phyloP scores from a whole-genome alignment of 2,888 invertebrate species.

The Zonitis immaculata region DNA sequence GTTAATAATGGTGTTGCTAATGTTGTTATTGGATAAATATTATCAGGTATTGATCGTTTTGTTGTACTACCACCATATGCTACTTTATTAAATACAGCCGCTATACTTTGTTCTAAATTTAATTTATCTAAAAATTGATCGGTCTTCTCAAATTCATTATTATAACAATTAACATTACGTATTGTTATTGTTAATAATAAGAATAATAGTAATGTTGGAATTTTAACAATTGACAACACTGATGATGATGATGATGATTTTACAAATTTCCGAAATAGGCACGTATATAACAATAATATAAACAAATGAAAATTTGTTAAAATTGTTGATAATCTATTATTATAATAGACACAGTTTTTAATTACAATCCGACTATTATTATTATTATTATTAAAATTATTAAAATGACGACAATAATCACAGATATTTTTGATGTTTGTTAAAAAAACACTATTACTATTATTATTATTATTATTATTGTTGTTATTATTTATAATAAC shows the following conservation, averaged over 20 bases:
- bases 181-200: neutral
- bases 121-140: conserved; percentile 55
- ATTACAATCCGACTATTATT: conserved; percentile 11
- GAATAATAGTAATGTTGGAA: neutral
- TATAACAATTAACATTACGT: conserved; percentile 31
- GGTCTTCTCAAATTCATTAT: conserved; percentile 44
- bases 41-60: conserved; percentile 64
- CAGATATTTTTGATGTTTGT: conserved; percentile 28
- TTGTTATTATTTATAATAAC: neutral
- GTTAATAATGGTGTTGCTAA: conserved; percentile 60
- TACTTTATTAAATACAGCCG: conserved; percentile 65
- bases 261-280: too few species aligned
- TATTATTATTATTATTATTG: neutral
- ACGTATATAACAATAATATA: conserved; percentile 40
- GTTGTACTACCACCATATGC: conserved; percentile 66
- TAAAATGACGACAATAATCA: conserved; percentile 33
- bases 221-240: conserved; percentile 33
- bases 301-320: conserved; percentile 38
- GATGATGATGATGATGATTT: too few species aligned
- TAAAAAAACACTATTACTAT: neutral
- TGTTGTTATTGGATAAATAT: conserved; percentile 59
- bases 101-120: conserved; percentile 61
- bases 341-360: conserved; percentile 25
- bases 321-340: conserved; percentile 25
- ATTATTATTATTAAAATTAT: too few species aligned